These are phyloP conservation scores for Platyrinchus mystaceus DNA, from an alignment of 2,797 vertebrate genomes.

Conservation along the genomic window DNA sequence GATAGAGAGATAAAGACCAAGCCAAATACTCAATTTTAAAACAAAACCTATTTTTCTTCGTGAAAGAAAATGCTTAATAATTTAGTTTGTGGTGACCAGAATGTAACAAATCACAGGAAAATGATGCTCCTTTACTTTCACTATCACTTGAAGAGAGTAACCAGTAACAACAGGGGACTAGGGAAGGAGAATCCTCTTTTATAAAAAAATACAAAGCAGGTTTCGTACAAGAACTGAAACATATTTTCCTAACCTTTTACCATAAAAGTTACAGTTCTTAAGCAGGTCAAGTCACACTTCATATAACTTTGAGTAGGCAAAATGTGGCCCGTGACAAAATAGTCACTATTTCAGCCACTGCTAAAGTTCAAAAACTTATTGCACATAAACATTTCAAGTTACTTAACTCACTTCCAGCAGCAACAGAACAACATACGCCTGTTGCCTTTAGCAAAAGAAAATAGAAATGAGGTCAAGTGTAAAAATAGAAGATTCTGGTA, in stretches of 20 bases:
- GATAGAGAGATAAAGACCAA: not conserved
- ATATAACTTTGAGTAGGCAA: not conserved
- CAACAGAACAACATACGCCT: constrained; percentile 31
- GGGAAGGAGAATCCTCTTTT: not conserved
- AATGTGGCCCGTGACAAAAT: not conserved
- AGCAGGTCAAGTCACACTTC: not conserved
- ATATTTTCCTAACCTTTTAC: not conserved
- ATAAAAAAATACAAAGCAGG: not conserved
- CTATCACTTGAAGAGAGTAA: not conserved
- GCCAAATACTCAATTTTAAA: not conserved
- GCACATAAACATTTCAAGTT: constrained; percentile 3
- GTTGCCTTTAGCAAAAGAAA: constrained; percentile 62
- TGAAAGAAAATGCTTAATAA: not conserved
- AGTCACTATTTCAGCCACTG: not conserved
- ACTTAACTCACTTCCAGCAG: constrained; percentile 38
- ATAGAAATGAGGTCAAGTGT: constrained; percentile 60
- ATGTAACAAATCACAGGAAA: not conserved
- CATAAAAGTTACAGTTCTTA: not conserved
- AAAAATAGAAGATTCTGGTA: constrained; percentile 65
- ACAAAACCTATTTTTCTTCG: not conserved
- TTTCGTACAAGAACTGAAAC: not conserved
- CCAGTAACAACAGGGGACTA: rapidly evolving
- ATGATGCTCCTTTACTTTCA: not conserved
- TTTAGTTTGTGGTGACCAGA: not conserved
- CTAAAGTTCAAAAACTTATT: constrained; percentile 11